These are phyloP conservation scores for Malacoraja senta DNA, from an alignment of 2,797 vertebrate species.

Conservation along the genomic window DNA sequence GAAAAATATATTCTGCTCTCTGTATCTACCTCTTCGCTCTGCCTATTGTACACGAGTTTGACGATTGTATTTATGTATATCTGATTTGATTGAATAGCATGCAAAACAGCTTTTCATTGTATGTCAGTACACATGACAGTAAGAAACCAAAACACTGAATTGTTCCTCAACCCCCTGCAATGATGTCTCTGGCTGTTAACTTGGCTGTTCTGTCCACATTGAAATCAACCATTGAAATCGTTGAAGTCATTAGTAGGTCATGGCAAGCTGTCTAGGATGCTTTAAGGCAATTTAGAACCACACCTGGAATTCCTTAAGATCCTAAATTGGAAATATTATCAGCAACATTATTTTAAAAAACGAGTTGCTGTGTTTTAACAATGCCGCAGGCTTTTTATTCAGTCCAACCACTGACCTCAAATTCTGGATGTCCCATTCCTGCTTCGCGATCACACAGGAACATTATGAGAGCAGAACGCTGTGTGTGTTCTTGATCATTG, in stretches of 20 bases:
- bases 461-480: slow-evolving; percentile 74
- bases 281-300: neutral
- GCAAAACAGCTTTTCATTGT: no score
- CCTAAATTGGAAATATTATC: neutral
- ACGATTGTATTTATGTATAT: no score
- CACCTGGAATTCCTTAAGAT: neutral
- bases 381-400: no score
- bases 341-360: neutral
- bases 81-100: no score
- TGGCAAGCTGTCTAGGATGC: neutral
- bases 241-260: neutral
- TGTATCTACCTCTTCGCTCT: no score
- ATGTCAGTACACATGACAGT: no score
- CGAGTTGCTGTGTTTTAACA: neutral
- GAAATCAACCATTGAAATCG: neutral
- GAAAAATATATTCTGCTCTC: no score
- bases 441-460: slow-evolving; percentile 81
- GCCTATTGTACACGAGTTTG: no score
- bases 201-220: neutral
- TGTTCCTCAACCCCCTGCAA: no score
- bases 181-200: neutral
- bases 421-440: slow-evolving; percentile 73
- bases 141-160: no score
- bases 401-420: slow-evolving; percentile 65
- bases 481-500: slow-evolving; percentile 67